These are phyloP conservation scores for Chamaea fasciata DNA, from an alignment of 2,113 vertebrate genomes.

Conservation along the genomic window DNA sequence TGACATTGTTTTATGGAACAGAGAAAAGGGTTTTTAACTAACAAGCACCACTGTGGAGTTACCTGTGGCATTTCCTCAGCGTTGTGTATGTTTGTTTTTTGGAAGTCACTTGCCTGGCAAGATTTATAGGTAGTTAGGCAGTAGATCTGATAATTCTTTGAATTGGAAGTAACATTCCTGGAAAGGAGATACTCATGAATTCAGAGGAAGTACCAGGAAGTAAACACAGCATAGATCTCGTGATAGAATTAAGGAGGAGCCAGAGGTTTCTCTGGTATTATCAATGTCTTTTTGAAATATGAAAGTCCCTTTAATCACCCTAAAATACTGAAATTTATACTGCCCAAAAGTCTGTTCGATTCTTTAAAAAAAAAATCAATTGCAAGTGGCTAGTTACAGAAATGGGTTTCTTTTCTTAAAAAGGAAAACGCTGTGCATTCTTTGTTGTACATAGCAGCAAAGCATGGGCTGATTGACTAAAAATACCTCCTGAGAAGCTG, in stretches of 20 bases:
- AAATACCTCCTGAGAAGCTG: not conserved
- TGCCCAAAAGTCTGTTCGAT: not conserved
- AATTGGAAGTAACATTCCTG: not conserved
- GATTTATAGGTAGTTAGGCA: not conserved
- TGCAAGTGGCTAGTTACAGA: not conserved
- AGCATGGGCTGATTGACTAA: not conserved
- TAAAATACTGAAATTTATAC: not conserved
- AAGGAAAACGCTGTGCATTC: not conserved
- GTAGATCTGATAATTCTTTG: not conserved
- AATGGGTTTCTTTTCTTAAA: not conserved
- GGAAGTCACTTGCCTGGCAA: not conserved
- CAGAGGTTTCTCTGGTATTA: not conserved
- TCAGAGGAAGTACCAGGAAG: not conserved
- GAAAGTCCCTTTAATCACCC: not conserved
- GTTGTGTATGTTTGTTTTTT: not conserved
- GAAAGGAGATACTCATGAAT: not conserved
- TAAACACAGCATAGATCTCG: not conserved
- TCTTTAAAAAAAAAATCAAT: not conserved
- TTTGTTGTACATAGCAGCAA: not conserved
- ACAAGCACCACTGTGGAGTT: not conserved
- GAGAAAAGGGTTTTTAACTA: not conserved
- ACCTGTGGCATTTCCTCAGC: not conserved
- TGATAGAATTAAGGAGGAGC: not conserved
- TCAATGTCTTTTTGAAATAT: not conserved
- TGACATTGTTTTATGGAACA: not conserved